Conservation (phyloP, 1,140 invertebrate genomes). For the Zaprionus tsacasi region DNA sequence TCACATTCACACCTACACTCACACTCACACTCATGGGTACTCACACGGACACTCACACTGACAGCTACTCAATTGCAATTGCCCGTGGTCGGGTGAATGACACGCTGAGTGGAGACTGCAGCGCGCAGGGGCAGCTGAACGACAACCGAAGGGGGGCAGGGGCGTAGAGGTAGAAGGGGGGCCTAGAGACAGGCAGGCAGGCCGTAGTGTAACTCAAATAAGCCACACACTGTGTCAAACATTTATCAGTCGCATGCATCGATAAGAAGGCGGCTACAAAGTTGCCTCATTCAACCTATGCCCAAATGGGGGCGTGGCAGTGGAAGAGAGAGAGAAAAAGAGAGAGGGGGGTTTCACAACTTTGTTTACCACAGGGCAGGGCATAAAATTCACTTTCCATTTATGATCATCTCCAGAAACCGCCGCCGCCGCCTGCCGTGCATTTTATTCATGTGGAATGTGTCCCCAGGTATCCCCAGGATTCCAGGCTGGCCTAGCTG, state of each 20-base stretch:
- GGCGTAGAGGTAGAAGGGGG: neutral
- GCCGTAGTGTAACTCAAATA: constrained; percentile 46
- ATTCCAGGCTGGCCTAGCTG: constrained; percentile 34
- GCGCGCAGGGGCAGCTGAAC: neutral
- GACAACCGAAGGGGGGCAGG: neutral
- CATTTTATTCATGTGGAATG: constrained; percentile 51
- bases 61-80: constrained; percentile 46
- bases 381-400: constrained; percentile 78
- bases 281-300: constrained; percentile 43
- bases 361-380: constrained; percentile 60
- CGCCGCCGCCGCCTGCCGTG: constrained; percentile 55
- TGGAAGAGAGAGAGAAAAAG: neutral
- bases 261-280: constrained; percentile 68
- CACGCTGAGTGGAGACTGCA: constrained; percentile 38
- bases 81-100: constrained; percentile 44
- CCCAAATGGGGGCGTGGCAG: neutral
- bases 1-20: constrained; percentile 17
- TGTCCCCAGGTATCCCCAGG: constrained; percentile 31
- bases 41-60: neutral
- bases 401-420: constrained; percentile 33
- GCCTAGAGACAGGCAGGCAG: constrained; percentile 9
- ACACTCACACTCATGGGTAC: neutral
- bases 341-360: constrained; percentile 55
- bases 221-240: constrained; percentile 69
- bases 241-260: constrained; percentile 71